A percentile compares a stretch with the other conserved stretches of the same genome.
These are phyloP conservation scores for Ptychochromis oligacanthus DNA, from an alignment of 2,113 vertebrate species.

Conservation along the genomic window DNA sequence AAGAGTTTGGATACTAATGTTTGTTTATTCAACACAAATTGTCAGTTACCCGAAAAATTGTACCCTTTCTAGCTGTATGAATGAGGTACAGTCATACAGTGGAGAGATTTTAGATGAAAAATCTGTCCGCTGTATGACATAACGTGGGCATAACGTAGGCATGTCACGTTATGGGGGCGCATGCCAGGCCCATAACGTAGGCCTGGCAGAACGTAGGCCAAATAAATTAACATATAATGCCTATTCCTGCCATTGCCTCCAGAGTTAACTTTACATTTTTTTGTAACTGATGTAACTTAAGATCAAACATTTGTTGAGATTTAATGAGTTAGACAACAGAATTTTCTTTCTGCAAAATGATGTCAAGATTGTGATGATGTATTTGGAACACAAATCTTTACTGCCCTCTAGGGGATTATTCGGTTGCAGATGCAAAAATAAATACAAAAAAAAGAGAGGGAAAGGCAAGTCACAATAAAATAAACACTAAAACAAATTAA, in stretches of 20 bases:
- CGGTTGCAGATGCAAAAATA: not conserved
- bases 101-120: not conserved
- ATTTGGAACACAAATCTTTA: not conserved
- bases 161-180: no score
- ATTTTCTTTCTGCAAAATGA: not conserved
- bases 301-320: not conserved
- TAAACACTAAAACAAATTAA: not conserved
- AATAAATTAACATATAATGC: not conserved
- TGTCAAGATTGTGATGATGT: not conserved
- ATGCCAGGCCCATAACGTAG: no score
- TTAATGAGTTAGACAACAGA: not conserved
- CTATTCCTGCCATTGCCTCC: not conserved
- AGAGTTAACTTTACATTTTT: not conserved
- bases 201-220: no score
- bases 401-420: not conserved
- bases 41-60: no score
- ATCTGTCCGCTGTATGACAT: no score
- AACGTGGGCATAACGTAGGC: no score
- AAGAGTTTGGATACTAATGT: not conserved
- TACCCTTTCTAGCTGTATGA: not conserved
- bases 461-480: not conserved
- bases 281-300: not conserved
- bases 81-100: not conserved
- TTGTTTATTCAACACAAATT: no score
- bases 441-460: not conserved